Evolutionary conservation across 2,113 vertebrate species (phyloP).

Genomic region (Piliocolobus tephrosceles): DNA sequence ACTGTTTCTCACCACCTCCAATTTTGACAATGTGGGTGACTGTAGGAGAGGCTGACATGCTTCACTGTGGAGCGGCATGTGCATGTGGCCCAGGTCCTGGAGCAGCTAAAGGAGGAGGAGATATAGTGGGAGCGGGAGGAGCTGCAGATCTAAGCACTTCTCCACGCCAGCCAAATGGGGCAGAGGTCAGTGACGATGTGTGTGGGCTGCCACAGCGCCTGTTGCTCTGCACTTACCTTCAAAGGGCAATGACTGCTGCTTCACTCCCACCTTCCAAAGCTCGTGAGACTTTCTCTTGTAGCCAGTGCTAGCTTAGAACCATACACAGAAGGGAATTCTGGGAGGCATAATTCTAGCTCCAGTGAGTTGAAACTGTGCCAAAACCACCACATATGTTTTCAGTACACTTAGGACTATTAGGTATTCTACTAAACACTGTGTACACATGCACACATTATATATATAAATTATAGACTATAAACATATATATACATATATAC

Average conservation of each 20-base stretch:
- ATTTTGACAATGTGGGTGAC: background rate
- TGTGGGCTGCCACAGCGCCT: background rate
- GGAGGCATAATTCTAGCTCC: background rate
- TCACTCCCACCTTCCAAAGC: background rate
- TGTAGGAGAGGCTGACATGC: background rate
- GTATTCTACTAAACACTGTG: background rate
- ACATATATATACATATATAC: background rate
- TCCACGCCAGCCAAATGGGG: background rate
- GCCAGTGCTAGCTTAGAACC: background rate
- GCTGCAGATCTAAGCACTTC: background rate
- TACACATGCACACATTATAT: background rate
- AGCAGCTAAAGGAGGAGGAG: background rate
- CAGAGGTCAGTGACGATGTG: background rate
- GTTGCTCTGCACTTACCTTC: background rate
- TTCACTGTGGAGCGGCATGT: fast-evolving
- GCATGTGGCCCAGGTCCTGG: background rate
- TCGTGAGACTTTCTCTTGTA: background rate
- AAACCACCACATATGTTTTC: background rate
- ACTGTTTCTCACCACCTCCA: background rate
- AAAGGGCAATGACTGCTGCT: background rate
- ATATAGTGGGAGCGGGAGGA: background rate
- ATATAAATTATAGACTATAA: background rate
- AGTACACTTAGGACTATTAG: background rate
- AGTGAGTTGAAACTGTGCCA: background rate
- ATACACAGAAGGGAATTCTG: background rate